Conservation (phyloP, 2,797 vertebrate species). For the Valencia hispanica region DNA sequence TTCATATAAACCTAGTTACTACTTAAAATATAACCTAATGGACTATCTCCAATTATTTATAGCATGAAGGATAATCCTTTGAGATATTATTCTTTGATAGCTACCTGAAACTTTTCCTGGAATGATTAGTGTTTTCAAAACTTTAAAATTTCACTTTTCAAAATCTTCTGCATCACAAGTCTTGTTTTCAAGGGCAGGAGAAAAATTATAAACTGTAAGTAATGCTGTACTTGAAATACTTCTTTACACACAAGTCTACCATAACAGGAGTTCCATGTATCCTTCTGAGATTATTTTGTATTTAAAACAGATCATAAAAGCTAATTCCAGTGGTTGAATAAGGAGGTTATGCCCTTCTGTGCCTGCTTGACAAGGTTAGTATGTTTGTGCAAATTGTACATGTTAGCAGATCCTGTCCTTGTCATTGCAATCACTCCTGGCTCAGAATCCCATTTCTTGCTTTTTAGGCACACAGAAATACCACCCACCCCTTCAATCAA, state of each 20-base stretch:
- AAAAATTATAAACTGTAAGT: slow-evolving; percentile 3
- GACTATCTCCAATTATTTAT: too few species aligned
- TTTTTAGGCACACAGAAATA: slow-evolving; percentile 8
- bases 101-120: background rate
- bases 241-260: background rate
- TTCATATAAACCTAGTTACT: too few species aligned
- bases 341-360: slow-evolving; percentile 13
- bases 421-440: slow-evolving; percentile 36
- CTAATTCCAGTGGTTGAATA: background rate
- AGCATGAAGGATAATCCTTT: background rate
- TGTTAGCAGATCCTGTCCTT: slow-evolving; percentile 32
- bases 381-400: slow-evolving; percentile 20
- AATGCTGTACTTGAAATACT: background rate
- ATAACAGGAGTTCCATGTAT: slow-evolving; percentile 4
- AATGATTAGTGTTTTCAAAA: slow-evolving; percentile 5
- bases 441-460: slow-evolving; percentile 22
- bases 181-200: slow-evolving; percentile 1
- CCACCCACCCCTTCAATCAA: slow-evolving; percentile 6
- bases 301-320: slow-evolving; percentile 1
- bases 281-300: slow-evolving; percentile 2
- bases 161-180: background rate
- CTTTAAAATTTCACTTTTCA: slow-evolving; percentile 5
- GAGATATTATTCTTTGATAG: background rate
- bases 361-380: slow-evolving; percentile 1
- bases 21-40: too few species aligned